A percentile compares a stretch with the other conserved stretches of the same genome.
Conservation (phyloP, 2,888 invertebrate species). For the Saturnia japonica region DNA sequence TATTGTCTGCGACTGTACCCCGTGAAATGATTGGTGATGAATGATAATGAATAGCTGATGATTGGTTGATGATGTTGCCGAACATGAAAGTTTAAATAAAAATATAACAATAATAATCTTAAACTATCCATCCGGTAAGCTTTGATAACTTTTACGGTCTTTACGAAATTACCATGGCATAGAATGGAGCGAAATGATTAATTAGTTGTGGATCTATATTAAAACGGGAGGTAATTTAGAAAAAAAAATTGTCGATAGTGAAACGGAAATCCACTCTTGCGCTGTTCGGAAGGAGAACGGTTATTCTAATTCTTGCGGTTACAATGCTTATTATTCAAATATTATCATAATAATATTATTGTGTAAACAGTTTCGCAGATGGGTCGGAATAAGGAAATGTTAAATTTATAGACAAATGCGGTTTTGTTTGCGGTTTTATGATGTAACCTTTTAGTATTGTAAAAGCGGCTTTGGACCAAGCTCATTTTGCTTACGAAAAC, state of each 20-base stretch:
- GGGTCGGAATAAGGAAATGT: conserved; percentile 64
- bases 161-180: no score
- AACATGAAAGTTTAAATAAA: no score
- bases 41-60: no score
- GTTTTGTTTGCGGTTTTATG: conserved; percentile 18
- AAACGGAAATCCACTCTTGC: conserved; percentile 38
- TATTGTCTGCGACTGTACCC: no score
- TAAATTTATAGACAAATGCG: conserved; percentile 21
- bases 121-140: no score
- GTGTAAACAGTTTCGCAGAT: conserved; percentile 52
- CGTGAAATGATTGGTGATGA: no score
- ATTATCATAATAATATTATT: conserved; percentile 56
- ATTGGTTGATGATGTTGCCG: no score
- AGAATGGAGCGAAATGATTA: no score
- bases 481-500: conserved; percentile 8
- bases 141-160: no score
- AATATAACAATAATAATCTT: no score
- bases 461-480: neutral
- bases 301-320: conserved; percentile 59
- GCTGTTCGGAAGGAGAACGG: conserved; percentile 58
- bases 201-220: neutral
- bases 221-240: neutral
- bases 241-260: neutral
- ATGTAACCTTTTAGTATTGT: conserved; percentile 6
- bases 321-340: conserved; percentile 55